Evolutionary conservation across 2,113 vertebrate genomes (phyloP), one percentile per base, ranked within the genome.

Genomic region (Eptatretus burgeri): DNA sequence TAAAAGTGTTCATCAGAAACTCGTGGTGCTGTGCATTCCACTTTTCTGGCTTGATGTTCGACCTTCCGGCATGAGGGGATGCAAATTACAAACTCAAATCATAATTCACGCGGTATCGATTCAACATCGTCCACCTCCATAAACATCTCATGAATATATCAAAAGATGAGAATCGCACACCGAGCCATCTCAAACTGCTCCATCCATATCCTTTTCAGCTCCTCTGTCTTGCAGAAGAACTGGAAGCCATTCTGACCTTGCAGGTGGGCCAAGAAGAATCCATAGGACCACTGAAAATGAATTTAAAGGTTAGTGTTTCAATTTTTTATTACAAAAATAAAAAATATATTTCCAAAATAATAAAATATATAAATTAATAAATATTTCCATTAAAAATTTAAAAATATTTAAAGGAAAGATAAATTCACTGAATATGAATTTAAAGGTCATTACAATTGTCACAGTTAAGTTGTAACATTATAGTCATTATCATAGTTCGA

Each of bases 111-210:
- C 27, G 27, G 27, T 41, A 41, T 41, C 27, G 27, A 7, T 41
- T 41, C 27, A 41, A 41, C 27, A 41, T 41, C 27, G 27, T 41
- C 27, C 27, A 41, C 7, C 27, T 41, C 27, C 27, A 41, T 3
- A 41, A 41, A 41, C 7, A 41, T 41, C 27, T 41, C 27, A 41
- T 41, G 27, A 41, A 41, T 41, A 41, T 41, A 7, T 41, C 27
- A 41, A 41, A 41, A 7, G 27, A 41, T 41, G 3, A 3, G 56
- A 60, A 20, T 20, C 56, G 75, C 89, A 77, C 75, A 94, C 91
- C 94, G 88, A 68, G 89, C 91, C 91, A 98, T 98, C 68, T 89
- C 85, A 64, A 98, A 91, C 76, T 98, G 91, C 72, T 98, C 91
- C 88, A 93, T 93, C 91, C 91, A 98, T 66, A 85, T 91, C 74